Evolutionary conservation across 2,888 invertebrate species (phyloP), one percentile per base, ranked within the genome.

Genomic region (Balanococcus diminutus): DNA sequence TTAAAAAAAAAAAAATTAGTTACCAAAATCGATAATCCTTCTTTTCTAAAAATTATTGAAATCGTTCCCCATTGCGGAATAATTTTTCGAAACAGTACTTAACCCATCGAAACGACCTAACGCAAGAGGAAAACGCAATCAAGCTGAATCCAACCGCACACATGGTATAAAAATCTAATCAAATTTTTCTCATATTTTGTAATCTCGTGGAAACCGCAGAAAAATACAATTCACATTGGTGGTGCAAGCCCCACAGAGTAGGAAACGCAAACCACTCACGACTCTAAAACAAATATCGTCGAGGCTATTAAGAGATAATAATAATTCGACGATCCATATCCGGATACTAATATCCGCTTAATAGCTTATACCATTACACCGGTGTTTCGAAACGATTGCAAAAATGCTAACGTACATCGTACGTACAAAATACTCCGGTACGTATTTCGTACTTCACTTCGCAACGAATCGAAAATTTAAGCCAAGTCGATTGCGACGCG

Each of bases 261-360:
- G 56, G 56, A 56, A 56, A 22, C 56, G n/a, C n/a, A n/a, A n/a
- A 22, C 36, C 46, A n/a, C 46, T 56, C 22, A 22, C 42, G 42
- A 9, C 42, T 42, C 19, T 22, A 56, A 22, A 56, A 56, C 56
- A 22, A 56, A 22, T 56, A 56, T 56, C 56, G 56, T 56, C 22
- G 6, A 51, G 56, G 56, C 56, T 56, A 56, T 56, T 56, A 56
- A 19, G 14, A 56, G 56, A 56, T 9, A 56, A 56, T 56, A 56
- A 46, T 46, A 22, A 56, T 56, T 56, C 56, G 56, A 56, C 56
- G 56, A 56, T 56, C 22, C 22, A 28, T 67, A 67, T 67, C 67
- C 67, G 67, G 67, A 67, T 67, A 67, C 28, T 16, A 28, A 67
- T 67, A 67, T 67, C 67, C 67, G 67, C 28, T 67, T 67, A 67